Conservation (phyloP, 2,797 vertebrate species). For the Sciaenops ocellatus region DNA sequence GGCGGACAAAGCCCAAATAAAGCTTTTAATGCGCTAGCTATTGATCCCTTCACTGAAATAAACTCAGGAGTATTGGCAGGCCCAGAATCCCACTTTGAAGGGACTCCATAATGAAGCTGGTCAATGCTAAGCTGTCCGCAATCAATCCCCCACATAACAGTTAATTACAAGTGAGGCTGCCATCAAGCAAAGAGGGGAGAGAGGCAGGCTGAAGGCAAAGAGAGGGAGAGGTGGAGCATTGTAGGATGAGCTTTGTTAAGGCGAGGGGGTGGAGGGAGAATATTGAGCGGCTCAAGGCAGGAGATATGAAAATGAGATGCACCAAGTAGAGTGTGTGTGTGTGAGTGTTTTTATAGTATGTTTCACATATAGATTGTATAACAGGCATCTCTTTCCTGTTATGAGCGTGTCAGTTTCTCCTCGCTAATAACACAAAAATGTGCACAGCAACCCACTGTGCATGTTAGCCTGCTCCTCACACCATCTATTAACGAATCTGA, state of each 20-base stretch:
- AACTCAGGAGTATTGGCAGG: conserved; percentile 88
- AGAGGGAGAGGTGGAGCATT: conserved; percentile 57
- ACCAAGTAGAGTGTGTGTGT: conserved; percentile 33
- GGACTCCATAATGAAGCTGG: conserved; percentile 89
- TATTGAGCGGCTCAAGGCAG: conserved; percentile 67
- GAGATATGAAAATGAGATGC: conserved; percentile 78
- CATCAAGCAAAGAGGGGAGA: conserved; percentile 75
- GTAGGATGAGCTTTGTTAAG: conserved; percentile 69
- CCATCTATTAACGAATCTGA: conserved; percentile 52
- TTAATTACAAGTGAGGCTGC: conserved; percentile 87
- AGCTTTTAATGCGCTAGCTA: conserved; percentile 87
- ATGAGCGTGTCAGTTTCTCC: conserved; percentile 44
- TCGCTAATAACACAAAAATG: conserved; percentile 49
- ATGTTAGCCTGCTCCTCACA: conserved; percentile 24
- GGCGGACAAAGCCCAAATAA: conserved; percentile 86
- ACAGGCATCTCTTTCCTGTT: conserved; percentile 38
- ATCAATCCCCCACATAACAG: conserved; percentile 89
- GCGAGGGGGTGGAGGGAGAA: conserved; percentile 59
- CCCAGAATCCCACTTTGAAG: conserved; percentile 88
- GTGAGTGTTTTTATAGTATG: conserved; percentile 14
- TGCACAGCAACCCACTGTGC: conserved; percentile 27
- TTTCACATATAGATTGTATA: conserved; percentile 39
- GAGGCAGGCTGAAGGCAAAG: conserved; percentile 54
- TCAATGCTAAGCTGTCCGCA: conserved; percentile 89
- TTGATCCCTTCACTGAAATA: conserved; percentile 87